Percentiles rank a stretch among this genome's conserved stretches.
These are phyloP conservation scores for Protonibea diacanthus DNA, from an alignment of 2,797 vertebrate genomes.

Conservation along the genomic window DNA sequence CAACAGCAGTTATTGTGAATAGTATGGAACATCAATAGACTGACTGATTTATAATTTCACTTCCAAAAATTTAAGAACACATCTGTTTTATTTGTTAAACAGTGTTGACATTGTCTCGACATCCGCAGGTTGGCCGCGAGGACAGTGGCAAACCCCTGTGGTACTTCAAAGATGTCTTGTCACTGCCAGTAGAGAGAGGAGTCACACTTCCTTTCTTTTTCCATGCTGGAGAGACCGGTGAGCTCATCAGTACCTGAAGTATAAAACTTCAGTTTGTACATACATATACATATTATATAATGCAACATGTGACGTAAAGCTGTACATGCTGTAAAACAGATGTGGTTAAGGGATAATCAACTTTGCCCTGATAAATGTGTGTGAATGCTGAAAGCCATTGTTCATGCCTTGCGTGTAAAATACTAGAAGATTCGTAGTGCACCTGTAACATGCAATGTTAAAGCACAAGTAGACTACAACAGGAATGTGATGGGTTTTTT, in stretches of 20 bases:
- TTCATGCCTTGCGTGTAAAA: not conserved
- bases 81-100: not conserved
- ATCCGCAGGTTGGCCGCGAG: conserved; percentile 89
- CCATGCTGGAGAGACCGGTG: conserved; percentile 95
- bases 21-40: not conserved
- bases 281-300: not conserved
- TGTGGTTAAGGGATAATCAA: not conserved
- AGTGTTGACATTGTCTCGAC: not conserved
- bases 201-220: conserved; percentile 90
- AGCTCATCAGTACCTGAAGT: conserved; percentile 50
- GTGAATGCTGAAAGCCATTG: not conserved
- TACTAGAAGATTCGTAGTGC: not conserved
- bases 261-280: not conserved
- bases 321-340: not conserved
- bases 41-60: not conserved
- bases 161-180: conserved; percentile 89
- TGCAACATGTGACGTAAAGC: not conserved
- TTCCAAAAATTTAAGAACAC: no score
- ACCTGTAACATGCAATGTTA: not conserved
- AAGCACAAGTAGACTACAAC: not conserved
- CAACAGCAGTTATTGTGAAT: not conserved
- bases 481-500: not conserved
- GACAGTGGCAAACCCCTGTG: conserved; percentile 89
- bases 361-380: not conserved
- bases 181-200: conserved; percentile 82